phyloP scores from a whole-genome alignment of 2,888 invertebrate genomes.

The Tuta absoluta region DNA sequence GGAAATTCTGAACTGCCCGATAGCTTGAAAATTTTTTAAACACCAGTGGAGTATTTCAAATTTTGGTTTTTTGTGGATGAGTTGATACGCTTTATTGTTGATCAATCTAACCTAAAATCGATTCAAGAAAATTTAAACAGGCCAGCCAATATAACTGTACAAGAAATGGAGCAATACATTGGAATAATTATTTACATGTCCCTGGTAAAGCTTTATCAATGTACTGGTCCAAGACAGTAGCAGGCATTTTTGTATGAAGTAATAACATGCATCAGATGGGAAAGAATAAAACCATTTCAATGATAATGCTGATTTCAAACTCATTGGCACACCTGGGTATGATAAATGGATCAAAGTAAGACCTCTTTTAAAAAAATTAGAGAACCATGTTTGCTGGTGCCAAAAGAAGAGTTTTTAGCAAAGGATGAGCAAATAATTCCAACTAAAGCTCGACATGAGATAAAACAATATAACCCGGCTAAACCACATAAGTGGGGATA shows the following conservation, averaged over 20 bases:
- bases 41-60: not conserved
- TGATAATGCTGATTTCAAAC: not conserved
- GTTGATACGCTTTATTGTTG: not conserved
- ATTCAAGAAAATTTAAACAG: not conserved
- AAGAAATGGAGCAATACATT: not conserved
- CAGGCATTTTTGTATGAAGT: not conserved
- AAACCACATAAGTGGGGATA: constrained; percentile 14
- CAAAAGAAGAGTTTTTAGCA: constrained; percentile 4
- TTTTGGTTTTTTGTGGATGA: not conserved
- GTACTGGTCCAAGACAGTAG: not conserved
- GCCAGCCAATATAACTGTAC: not conserved
- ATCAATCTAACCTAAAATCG: not conserved
- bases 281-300: not conserved
- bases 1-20: not conserved
- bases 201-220: not conserved
- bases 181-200: not conserved
- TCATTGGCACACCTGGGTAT: not conserved
- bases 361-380: not conserved
- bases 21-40: not conserved
- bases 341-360: not conserved
- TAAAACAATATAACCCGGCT: constrained; percentile 14
- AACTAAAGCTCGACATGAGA: constrained; percentile 6
- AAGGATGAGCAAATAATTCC: not conserved
- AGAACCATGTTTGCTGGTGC: not conserved
- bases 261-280: not conserved